Evolutionary conservation across 2,113 vertebrate species (phyloP).

Genomic region (Hiodon alosoides): DNA sequence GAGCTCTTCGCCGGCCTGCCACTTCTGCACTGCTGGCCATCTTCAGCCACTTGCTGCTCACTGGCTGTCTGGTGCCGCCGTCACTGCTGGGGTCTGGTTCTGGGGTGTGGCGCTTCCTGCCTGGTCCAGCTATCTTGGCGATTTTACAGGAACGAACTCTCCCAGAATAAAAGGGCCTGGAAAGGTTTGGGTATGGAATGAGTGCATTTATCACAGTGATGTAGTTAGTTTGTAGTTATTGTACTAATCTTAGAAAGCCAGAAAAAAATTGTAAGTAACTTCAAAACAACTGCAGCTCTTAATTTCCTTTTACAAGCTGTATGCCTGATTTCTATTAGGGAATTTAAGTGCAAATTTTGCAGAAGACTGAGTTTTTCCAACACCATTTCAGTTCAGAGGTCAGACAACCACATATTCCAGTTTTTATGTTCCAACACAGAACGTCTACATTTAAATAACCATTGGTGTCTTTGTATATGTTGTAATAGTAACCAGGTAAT

Average conservation of each 20-base stretch:
- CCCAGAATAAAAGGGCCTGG: conserved; percentile 70
- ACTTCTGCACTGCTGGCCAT: conserved; percentile 61
- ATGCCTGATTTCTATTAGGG: too few relatives aligned
- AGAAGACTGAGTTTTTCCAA: too few relatives aligned
- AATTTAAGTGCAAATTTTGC: too few relatives aligned
- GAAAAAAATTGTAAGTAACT: neutral
- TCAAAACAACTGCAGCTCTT: too few relatives aligned
- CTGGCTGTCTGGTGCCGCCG: conserved; percentile 77
- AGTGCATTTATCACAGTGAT: neutral
- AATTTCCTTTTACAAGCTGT: too few relatives aligned
- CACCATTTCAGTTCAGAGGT: too few relatives aligned
- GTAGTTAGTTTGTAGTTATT: neutral
- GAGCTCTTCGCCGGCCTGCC: conserved; percentile 51
- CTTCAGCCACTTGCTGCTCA: conserved; percentile 89
- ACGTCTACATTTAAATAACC: too few relatives aligned
- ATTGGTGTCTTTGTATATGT: too few relatives aligned
- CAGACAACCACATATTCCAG: too few relatives aligned
- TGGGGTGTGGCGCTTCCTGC: conserved; percentile 95
- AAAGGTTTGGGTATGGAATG: neutral
- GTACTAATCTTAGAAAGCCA: neutral
- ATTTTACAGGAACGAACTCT: conserved; percentile 79
- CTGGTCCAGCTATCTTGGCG: conserved; percentile 99
- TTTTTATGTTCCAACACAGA: too few relatives aligned
- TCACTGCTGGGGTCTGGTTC: conserved; percentile 93
- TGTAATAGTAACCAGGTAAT: too few relatives aligned